Conservation (phyloP, 2,113 vertebrate species). For the Prionailurus viverrinus region DNA sequence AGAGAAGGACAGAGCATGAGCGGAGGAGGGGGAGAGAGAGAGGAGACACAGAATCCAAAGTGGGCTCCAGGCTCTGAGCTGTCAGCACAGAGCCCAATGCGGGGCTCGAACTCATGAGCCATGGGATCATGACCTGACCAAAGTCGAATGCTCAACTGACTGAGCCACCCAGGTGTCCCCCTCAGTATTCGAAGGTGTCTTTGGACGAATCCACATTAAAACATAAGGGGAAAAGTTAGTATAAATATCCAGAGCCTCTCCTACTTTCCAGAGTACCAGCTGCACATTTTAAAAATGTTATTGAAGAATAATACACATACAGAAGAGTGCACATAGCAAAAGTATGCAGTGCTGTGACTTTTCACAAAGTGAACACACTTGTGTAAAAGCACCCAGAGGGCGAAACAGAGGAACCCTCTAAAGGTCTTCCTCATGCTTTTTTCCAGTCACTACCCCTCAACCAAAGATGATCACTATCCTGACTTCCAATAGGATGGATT, state of each 20-base stretch:
- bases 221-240: background rate
- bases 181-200: background rate
- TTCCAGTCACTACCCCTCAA: background rate
- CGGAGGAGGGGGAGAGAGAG: too few relatives aligned
- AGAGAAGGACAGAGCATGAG: too few relatives aligned
- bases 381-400: background rate
- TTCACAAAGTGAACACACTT: background rate
- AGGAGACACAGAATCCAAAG: too few relatives aligned
- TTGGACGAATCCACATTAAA: background rate
- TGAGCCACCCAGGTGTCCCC: too few relatives aligned
- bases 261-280: slow-evolving; percentile 27
- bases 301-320: background rate
- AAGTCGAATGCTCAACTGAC: too few relatives aligned
- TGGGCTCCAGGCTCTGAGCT: too few relatives aligned
- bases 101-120: too few relatives aligned
- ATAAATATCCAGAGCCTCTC: background rate
- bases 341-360: background rate
- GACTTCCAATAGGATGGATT: background rate
- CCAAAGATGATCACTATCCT: background rate
- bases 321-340: background rate
- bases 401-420: background rate
- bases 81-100: too few relatives aligned
- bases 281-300: slow-evolving; percentile 40
- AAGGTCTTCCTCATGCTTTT: background rate
- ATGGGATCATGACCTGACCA: too few relatives aligned